phyloP scores from a whole-genome alignment of 2,888 invertebrate species.

The Troides helena region DNA sequence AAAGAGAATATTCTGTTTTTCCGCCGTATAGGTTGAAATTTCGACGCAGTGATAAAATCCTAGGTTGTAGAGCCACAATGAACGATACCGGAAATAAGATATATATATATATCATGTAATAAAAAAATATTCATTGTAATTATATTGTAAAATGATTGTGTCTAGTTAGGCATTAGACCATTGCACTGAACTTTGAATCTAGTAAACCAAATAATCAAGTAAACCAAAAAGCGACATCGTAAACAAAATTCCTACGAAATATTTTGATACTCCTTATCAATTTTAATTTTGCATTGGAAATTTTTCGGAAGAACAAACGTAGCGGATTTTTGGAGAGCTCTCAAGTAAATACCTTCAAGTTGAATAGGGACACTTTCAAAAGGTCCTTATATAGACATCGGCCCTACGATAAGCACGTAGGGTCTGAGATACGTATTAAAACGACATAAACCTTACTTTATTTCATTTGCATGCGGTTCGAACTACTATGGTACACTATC shows the following conservation, averaged over 20 bases:
- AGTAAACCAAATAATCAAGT: too few relatives aligned
- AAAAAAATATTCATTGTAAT: too few relatives aligned
- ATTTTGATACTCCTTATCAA: slow-evolving; percentile 9
- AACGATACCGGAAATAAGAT: too few relatives aligned
- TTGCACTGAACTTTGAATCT: too few relatives aligned
- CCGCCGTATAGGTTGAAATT: too few relatives aligned
- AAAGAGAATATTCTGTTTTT: too few relatives aligned
- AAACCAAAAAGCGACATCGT: not conserved
- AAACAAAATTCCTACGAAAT: not conserved
- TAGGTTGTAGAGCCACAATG: too few relatives aligned
- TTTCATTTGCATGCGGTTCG: slow-evolving; percentile 13
- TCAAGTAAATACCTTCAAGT: slow-evolving; percentile 65
- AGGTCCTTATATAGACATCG: slow-evolving; percentile 57
- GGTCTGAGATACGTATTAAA: slow-evolving; percentile 45
- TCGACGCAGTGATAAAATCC: too few relatives aligned
- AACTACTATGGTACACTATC: not conserved
- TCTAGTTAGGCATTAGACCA: too few relatives aligned
- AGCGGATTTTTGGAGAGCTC: slow-evolving; percentile 53
- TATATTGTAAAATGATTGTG: too few relatives aligned
- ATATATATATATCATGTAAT: too few relatives aligned
- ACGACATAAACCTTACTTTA: slow-evolving; percentile 16
- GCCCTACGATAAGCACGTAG: slow-evolving; percentile 63
- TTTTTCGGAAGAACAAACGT: slow-evolving; percentile 19
- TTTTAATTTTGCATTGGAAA: slow-evolving; percentile 16
- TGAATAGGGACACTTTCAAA: slow-evolving; percentile 60